Evolutionary conservation across 2,888 invertebrate species (phyloP).

Genomic region (Drosophila borealis): DNA sequence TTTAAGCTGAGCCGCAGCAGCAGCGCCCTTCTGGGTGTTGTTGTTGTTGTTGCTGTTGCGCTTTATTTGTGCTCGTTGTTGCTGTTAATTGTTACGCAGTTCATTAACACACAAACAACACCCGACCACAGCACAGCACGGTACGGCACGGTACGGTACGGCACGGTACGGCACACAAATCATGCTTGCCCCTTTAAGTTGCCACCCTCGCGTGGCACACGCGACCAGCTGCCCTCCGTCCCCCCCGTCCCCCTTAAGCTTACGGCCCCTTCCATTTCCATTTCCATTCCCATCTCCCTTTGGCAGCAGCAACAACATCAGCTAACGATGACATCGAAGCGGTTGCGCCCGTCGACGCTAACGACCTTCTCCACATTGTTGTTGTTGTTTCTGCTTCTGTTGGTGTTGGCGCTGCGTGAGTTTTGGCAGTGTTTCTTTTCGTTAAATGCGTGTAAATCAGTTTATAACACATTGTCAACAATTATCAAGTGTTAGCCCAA

Average conservation of each 20-base stretch:
- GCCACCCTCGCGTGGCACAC: conserved; percentile 78
- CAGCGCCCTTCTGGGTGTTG: conserved; percentile 24
- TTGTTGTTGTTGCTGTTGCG: conserved; percentile 46
- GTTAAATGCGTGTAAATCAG: conserved; percentile 80
- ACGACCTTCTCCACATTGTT: conserved; percentile 52
- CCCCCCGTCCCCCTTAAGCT: conserved; percentile 11
- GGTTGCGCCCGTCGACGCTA: conserved; percentile 61
- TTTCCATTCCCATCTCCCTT: conserved; percentile 19
- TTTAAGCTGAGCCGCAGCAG: conserved; percentile 36
- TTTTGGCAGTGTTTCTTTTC: conserved; percentile 77
- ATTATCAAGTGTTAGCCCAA: conserved; percentile 68
- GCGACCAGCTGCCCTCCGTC: conserved; percentile 54
- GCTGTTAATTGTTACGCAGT: conserved; percentile 76
- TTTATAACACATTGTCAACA: conserved; percentile 81
- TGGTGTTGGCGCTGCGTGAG: conserved; percentile 75
- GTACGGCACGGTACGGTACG: conserved; percentile 20
- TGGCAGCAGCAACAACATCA: conserved; percentile 44
- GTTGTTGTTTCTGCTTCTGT: conserved; percentile 49
- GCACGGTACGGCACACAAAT: conserved; percentile 30
- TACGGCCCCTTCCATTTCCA: background rate
- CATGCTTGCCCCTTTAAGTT: conserved; percentile 53
- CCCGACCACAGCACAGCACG: conserved; percentile 2
- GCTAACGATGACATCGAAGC: conserved; percentile 78
- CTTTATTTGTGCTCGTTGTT: conserved; percentile 53
- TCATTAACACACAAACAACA: conserved; percentile 70